phyloP scores from a whole-genome alignment of 2,888 invertebrate species.

The Galeruca laticollis region DNA sequence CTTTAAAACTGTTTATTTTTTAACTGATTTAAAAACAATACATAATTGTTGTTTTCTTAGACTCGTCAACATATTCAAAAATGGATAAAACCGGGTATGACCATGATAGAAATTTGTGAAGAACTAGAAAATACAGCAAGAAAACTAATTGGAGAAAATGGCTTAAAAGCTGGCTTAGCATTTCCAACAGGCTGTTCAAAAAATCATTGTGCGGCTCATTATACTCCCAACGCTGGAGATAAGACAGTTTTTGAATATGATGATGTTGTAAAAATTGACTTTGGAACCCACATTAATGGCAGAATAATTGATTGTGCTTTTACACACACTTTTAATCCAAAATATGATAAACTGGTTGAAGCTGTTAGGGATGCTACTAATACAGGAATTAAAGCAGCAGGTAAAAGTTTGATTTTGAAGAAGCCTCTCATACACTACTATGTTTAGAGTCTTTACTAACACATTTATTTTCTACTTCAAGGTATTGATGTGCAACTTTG shows the following conservation, averaged over 20 bases:
- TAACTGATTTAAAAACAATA: too few species aligned
- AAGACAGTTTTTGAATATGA: conserved; percentile 93
- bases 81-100: conserved; percentile 98
- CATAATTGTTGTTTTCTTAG: conserved; percentile 62
- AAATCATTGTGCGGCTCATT: conserved; percentile 99
- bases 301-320: conserved; percentile 99
- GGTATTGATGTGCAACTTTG: conserved; percentile 95
- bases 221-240: conserved; percentile 98
- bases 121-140: conserved; percentile 94
- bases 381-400: conserved; percentile 87
- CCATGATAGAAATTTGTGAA: conserved; percentile 98
- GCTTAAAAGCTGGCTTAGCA: conserved; percentile 91
- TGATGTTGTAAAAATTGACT: conserved; percentile 99
- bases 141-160: conserved; percentile 93
- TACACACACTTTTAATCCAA: conserved; percentile 95
- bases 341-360: conserved; percentile 92
- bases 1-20: too few species aligned
- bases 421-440: not conserved
- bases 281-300: conserved; percentile 98
- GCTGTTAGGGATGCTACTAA: conserved; percentile 99
- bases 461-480: conserved; percentile 24
- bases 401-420: conserved; percentile 43
- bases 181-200: conserved; percentile 88
- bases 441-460: not conserved
- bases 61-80: conserved; percentile 92